A percentile compares a stretch with the other conserved stretches of the same genome.
phyloP scores from a whole-genome alignment of 1,140 invertebrate species.

The Chionoecetes opilio region DNA sequence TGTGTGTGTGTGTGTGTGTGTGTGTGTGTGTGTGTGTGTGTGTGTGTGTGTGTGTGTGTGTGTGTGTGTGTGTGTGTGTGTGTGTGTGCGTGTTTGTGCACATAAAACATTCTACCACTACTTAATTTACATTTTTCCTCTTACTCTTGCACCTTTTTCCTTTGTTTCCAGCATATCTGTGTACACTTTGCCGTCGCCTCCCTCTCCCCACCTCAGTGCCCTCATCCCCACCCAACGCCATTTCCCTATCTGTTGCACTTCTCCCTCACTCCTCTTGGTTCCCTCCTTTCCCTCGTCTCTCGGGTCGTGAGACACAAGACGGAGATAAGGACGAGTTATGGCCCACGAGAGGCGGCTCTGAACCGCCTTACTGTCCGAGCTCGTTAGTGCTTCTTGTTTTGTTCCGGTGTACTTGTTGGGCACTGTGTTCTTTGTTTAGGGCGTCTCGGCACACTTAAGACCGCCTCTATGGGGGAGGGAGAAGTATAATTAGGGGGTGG shows the following conservation, averaged over 20 bases:
- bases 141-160: background rate
- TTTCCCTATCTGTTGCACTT: background rate
- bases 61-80: no score
- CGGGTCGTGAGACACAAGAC: background rate
- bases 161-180: background rate
- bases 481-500: no score
- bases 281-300: background rate
- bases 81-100: no score
- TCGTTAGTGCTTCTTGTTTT: background rate
- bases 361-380: constrained; percentile 15
- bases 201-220: background rate
- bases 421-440: background rate
- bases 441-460: background rate
- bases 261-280: background rate
- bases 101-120: no score
- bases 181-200: background rate
- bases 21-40: no score
- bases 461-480: background rate
- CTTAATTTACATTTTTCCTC: background rate
- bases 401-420: background rate
- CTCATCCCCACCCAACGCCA: background rate
- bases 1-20: no score
- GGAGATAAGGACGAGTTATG: constrained; percentile 9
- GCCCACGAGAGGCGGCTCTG: background rate
- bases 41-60: no score